Evolutionary conservation across 2,797 vertebrate genomes (phyloP).

Genomic region (Dicrostonyx torquatus): DNA sequence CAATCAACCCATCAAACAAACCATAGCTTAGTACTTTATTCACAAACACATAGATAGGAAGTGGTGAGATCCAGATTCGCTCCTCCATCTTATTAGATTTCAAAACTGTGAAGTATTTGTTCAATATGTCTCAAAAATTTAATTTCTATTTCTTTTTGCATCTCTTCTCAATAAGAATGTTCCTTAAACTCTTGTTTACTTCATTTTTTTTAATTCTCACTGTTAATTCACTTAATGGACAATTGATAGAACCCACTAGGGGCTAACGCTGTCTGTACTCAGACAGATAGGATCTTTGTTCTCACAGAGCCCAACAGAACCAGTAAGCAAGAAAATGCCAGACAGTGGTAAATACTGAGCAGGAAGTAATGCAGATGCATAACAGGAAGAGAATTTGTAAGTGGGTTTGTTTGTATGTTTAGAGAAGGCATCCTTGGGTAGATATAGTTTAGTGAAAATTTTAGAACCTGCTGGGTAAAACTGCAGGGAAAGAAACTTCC

Average conservation of each 20-base stretch:
- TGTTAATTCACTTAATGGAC: background rate
- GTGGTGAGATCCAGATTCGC: background rate
- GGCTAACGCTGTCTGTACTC: background rate
- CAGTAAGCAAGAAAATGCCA: background rate
- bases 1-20: background rate
- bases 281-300: background rate
- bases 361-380: background rate
- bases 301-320: background rate
- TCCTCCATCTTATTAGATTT: background rate
- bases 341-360: background rate
- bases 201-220: background rate
- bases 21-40: background rate
- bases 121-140: background rate
- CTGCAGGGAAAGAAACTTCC: background rate
- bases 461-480: background rate
- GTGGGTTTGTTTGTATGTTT: background rate
- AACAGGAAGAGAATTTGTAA: background rate
- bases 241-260: background rate
- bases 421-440: background rate
- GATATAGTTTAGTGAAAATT: background rate
- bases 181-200: background rate
- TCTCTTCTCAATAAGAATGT: background rate
- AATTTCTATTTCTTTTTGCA: background rate
- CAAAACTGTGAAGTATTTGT: background rate
- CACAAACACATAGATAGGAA: background rate